A percentile compares a stretch with the other conserved stretches of the same genome.
phyloP scores from a whole-genome alignment of 2,797 vertebrate genomes.

The Acanthurus tractus region DNA sequence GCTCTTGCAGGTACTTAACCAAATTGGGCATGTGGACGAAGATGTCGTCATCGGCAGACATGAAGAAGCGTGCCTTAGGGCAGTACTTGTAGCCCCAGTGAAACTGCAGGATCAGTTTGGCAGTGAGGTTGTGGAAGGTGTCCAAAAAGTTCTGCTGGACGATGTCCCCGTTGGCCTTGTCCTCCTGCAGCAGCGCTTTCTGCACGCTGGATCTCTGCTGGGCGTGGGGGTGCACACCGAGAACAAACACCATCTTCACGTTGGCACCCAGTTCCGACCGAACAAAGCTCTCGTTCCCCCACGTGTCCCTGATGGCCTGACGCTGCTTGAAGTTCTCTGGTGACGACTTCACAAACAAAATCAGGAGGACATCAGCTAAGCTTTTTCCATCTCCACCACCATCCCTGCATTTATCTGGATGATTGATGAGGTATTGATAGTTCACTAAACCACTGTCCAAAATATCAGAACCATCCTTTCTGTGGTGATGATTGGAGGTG shows the following conservation, averaged over 20 bases:
- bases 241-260: conserved; percentile 90
- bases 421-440: conserved; percentile 78
- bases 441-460: not conserved
- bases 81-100: conserved; percentile 92
- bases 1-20: conserved; percentile 87
- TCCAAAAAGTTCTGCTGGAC: conserved; percentile 94
- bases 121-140: conserved; percentile 94
- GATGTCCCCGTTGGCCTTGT: conserved; percentile 84
- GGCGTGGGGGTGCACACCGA: conserved; percentile 81
- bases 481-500: conserved; percentile 38
- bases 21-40: conserved; percentile 96
- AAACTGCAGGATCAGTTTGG: conserved; percentile 93
- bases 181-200: conserved; percentile 84
- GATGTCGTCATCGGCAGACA: conserved; percentile 95
- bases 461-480: conserved; percentile 64
- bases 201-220: conserved; percentile 72
- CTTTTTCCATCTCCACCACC: conserved; percentile 77
- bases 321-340: conserved; percentile 89
- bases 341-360: conserved; percentile 93
- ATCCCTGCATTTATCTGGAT: conserved; percentile 67
- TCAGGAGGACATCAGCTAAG: conserved; percentile 87
- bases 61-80: conserved; percentile 91
- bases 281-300: conserved; percentile 91
- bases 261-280: conserved; percentile 80
- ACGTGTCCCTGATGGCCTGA: conserved; percentile 90